These are phyloP conservation scores for Synergus japonicus DNA, from an alignment of 2,888 invertebrate species.

Conservation along the genomic window DNA sequence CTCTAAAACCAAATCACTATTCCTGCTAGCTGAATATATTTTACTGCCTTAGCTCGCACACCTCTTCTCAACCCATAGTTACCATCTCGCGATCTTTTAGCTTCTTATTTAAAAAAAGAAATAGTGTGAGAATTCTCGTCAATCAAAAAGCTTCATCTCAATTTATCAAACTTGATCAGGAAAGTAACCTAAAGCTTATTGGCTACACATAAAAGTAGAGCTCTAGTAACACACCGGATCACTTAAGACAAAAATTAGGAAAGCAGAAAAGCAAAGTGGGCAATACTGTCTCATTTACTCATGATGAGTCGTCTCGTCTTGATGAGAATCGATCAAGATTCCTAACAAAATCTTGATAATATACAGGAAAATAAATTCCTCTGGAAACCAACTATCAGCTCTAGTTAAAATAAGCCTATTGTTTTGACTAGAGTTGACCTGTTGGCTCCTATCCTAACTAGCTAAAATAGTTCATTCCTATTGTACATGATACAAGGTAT, in stretches of 20 bases:
- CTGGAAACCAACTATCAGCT: no score
- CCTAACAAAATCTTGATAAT: not conserved
- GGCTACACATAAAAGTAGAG: slow-evolving; percentile 13
- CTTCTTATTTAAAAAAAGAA: not conserved
- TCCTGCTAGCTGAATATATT: slow-evolving; percentile 45
- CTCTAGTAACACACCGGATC: slow-evolving; percentile 18
- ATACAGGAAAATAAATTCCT: no score
- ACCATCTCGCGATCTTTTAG: slow-evolving; percentile 4
- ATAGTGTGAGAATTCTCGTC: not conserved
- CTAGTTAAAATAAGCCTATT: no score
- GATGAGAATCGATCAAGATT: not conserved
- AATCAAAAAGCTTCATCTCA: not conserved
- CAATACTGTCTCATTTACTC: not conserved
- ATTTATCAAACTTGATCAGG: not conserved
- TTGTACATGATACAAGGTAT: no score
- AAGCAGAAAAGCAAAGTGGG: not conserved
- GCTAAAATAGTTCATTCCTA: no score
- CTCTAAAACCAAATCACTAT: slow-evolving; percentile 45
- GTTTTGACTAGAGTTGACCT: no score
- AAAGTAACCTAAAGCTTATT: not conserved
- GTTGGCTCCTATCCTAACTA: no score
- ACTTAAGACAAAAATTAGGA: not conserved
- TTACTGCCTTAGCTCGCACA: slow-evolving; percentile 48
- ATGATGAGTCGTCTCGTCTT: not conserved
- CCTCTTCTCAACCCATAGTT: slow-evolving; percentile 23